Evolutionary conservation across 1,140 invertebrate genomes (phyloP).

Genomic region (Venturia canescens): DNA sequence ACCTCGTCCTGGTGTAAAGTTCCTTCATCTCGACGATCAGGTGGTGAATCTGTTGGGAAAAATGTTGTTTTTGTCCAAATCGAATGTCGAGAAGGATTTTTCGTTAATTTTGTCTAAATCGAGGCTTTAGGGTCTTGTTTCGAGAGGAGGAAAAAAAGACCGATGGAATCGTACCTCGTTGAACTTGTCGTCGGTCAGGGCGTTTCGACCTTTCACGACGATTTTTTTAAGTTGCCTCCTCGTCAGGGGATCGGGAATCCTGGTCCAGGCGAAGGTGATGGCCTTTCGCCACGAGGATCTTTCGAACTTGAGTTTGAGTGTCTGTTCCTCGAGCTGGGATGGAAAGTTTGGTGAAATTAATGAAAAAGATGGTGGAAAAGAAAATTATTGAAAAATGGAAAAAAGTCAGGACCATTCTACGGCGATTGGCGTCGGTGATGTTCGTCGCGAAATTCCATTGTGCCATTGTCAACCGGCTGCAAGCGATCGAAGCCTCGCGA

Average conservation of each 20-base stretch:
- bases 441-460: conserved; percentile 90
- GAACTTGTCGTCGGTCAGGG: conserved; percentile 85
- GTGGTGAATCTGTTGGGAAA: conserved; percentile 84
- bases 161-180: conserved; percentile 79
- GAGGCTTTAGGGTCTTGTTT: neutral
- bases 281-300: conserved; percentile 85
- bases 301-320: conserved; percentile 84
- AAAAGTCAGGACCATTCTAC: conserved; percentile 79
- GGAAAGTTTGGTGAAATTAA: neutral
- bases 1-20: conserved; percentile 83
- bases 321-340: conserved; percentile 80
- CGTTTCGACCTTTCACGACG: conserved; percentile 83
- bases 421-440: conserved; percentile 84
- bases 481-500: conserved; percentile 83
- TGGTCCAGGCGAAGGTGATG: conserved; percentile 81
- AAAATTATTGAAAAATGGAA: neutral
- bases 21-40: conserved; percentile 89
- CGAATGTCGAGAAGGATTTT: neutral
- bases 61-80: too few relatives aligned
- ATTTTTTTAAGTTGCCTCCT: conserved; percentile 85
- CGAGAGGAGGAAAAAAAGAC: conserved; percentile 7
- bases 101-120: conserved; percentile 4
- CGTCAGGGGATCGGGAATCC: conserved; percentile 82
- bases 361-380: neutral
- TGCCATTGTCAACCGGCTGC: conserved; percentile 82